Conservation (phyloP, 2,113 vertebrate genomes). For the Benitochromis conjunctus region DNA sequence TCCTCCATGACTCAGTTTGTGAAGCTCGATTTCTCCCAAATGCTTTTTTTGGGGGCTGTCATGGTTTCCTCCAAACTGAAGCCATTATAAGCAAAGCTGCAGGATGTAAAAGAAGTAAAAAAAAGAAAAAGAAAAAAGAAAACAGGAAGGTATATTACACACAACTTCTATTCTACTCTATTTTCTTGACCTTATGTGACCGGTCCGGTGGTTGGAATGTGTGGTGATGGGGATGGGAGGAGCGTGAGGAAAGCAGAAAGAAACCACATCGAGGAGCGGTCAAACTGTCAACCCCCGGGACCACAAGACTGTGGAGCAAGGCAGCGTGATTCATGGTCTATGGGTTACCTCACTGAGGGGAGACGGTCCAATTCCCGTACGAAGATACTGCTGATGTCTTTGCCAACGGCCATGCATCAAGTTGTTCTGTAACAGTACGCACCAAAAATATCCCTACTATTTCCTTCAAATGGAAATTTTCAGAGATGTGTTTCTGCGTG, state of each 20-base stretch:
- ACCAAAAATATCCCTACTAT: conserved; percentile 58
- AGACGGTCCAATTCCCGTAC: conserved; percentile 54
- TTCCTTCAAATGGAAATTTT: conserved; percentile 39
- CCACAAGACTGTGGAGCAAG: conserved; percentile 60
- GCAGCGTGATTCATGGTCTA: conserved; percentile 64
- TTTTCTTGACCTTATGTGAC: conserved; percentile 66
- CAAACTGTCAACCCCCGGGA: conserved; percentile 53
- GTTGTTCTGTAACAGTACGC: conserved; percentile 45
- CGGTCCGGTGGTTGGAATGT: conserved; percentile 62
- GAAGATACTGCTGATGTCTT: conserved; percentile 46
- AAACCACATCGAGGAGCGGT: conserved; percentile 63
- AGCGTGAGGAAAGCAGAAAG: conserved; percentile 37
- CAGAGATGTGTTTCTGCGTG: not conserved
- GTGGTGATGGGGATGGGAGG: conserved; percentile 58
- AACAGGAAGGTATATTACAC: not conserved
- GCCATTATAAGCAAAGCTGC: not conserved
- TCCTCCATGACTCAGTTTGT: not conserved
- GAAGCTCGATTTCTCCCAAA: not conserved
- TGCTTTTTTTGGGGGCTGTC: not conserved
- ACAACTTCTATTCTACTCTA: conserved; percentile 4
- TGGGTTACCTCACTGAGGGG: conserved; percentile 63
- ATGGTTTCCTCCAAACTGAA: not conserved
- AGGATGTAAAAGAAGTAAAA: not conserved
- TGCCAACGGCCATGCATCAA: conserved; percentile 55
- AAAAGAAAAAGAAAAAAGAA: not conserved